Evolutionary conservation across 2,888 invertebrate genomes (phyloP), one percentile per base, ranked within the genome.

Genomic region (Pachycephus smyrnensis): DNA sequence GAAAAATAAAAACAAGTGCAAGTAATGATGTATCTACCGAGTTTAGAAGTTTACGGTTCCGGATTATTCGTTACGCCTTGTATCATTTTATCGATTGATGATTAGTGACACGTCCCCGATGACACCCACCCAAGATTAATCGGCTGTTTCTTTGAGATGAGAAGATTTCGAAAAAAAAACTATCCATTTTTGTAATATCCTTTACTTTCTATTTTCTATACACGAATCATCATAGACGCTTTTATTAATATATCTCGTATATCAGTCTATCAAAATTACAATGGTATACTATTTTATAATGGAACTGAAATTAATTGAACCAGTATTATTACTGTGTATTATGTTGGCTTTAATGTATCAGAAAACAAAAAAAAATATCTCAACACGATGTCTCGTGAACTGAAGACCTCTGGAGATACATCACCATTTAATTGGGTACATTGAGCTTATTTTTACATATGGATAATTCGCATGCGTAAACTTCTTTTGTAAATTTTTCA

Each of bases 401-500:
- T 71, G 11, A 69, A 78, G 78, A 84, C 37, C 82, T 83, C 76
- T 68, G 79, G 78, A 82, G 83, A 80, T 85, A 84, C 83, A 82
- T 85, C 81, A 69, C 76, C 77, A 80, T 37, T 75, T 77, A 75
- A 71, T 77, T 75, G 71, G 75, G 71, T 77, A 77, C 30, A 71
- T 15, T 40, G 23, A 77, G 40, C 37, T 77, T 31, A 75, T 75
- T 77, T 77, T 75, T 69, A 77, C 69, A 40, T 75, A 69, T 36
- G 33, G 55, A 55, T 23, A 23, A 2, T 55, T 9, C 23, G 23
- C 23, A 33, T n/a, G 12, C 4, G 12, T 36, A 6, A 15, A n/a
- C n/a, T 73, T 73, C 31, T 73, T 73, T 12, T 30, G 33, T 33
- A 23, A 31, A 73, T 32, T 73, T 23, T 55, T 55, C 55, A 55